These are phyloP conservation scores for Eupithecia exiguata DNA, from an alignment of 2,888 invertebrate genomes.

Conservation along the genomic window DNA sequence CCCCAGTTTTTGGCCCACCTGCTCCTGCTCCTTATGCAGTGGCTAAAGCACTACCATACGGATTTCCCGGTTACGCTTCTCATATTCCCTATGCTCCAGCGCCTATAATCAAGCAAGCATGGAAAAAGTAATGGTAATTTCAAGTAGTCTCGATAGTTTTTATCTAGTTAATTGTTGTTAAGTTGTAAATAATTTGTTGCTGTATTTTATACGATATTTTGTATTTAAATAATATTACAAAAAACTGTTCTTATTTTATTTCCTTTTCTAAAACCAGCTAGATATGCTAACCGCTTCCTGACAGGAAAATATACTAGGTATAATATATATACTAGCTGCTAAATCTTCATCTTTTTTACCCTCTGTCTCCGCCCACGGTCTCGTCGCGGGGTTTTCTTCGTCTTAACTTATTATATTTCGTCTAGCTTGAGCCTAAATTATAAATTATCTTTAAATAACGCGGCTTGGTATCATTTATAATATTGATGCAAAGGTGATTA, in stretches of 20 bases:
- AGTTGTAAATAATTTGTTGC: conserved; percentile 46
- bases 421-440: background rate
- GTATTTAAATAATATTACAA: conserved; percentile 53
- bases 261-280: background rate
- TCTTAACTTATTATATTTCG: too few relatives aligned
- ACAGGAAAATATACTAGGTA: background rate
- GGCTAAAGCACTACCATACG: conserved; percentile 56
- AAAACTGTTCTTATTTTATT: background rate
- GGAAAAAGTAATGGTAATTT: conserved; percentile 73
- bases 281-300: background rate
- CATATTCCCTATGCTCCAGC: conserved; percentile 54
- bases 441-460: background rate
- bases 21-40: conserved; percentile 62
- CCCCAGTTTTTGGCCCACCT: conserved; percentile 57
- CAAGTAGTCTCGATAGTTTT: conserved; percentile 13
- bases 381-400: too few relatives aligned
- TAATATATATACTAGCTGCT: background rate
- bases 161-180: conserved; percentile 42
- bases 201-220: conserved; percentile 57
- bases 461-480: background rate
- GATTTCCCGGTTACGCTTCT: conserved; percentile 56
- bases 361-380: too few relatives aligned
- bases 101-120: conserved; percentile 62
- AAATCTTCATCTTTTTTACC: background rate
- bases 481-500: too few relatives aligned